phyloP scores from a whole-genome alignment of 2,113 vertebrate species.

The Columba janthina region DNA sequence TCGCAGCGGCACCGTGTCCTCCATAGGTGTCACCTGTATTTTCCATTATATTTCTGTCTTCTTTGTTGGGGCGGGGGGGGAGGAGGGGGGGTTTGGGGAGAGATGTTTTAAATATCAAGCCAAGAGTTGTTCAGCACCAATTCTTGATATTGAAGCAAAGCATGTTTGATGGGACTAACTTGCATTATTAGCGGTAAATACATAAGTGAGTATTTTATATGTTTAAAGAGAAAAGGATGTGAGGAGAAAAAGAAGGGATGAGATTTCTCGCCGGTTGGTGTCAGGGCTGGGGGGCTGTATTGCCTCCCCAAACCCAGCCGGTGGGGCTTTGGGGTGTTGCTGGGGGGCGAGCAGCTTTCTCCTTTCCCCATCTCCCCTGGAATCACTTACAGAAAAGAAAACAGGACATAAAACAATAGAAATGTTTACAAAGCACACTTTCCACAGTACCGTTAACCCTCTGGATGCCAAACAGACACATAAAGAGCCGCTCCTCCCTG shows the following conservation, averaged over 20 bases:
- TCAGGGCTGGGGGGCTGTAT: neutral
- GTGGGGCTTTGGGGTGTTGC: neutral
- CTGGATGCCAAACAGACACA: slow-evolving; percentile 63
- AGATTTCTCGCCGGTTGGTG: neutral
- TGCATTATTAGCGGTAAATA: slow-evolving; percentile 42
- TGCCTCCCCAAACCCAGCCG: accelerated
- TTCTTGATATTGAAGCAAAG: slow-evolving; percentile 40
- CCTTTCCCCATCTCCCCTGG: neutral
- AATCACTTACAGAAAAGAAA: slow-evolving; percentile 25
- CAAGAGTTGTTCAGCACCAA: slow-evolving; percentile 33
- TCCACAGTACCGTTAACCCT: slow-evolving; percentile 11
- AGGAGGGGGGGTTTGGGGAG: neutral
- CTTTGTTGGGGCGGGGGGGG: neutral
- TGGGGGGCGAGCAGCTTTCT: neutral
- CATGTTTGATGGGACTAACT: slow-evolving; percentile 35
- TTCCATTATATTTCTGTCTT: slow-evolving; percentile 40
- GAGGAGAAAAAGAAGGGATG: slow-evolving; percentile 10
- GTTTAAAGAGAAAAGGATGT: neutral
- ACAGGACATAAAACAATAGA: neutral
- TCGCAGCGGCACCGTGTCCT: neutral
- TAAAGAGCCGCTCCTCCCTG: neutral
- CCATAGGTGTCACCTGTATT: slow-evolving; percentile 11
- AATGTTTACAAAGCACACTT: slow-evolving; percentile 49
- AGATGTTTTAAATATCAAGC: slow-evolving; percentile 21
- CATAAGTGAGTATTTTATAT: slow-evolving; percentile 57